Conservation (phyloP, 1,140 invertebrate genomes). For the Drosophila ficusphila region DNA sequence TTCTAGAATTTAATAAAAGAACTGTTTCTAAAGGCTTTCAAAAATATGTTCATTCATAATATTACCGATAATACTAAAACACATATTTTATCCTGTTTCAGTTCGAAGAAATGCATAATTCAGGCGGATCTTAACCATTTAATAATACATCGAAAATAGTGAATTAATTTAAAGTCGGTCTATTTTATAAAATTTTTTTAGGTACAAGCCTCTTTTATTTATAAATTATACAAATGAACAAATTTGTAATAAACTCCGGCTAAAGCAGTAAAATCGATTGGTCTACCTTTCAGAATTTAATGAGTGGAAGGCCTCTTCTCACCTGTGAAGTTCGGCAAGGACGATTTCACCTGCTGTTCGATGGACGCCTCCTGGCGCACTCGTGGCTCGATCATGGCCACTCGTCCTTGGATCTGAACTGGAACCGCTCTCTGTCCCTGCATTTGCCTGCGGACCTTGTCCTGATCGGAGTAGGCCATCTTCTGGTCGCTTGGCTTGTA, state of each 20-base stretch:
- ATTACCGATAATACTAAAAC: no score
- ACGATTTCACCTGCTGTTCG: background rate
- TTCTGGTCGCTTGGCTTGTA: slow-evolving; percentile 1
- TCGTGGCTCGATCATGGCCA: background rate
- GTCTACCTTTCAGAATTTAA: background rate
- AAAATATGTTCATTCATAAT: no score
- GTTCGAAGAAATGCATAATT: no score
- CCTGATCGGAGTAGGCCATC: slow-evolving; percentile 8
- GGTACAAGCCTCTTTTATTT: no score
- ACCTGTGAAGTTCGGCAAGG: slow-evolving; percentile 8
- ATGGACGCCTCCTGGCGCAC: background rate
- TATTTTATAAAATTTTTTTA: no score
- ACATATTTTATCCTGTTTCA: no score
- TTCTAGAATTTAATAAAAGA: no score
- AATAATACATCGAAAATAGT: no score
- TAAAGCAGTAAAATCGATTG: background rate
- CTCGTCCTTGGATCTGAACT: background rate
- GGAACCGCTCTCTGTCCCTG: background rate
- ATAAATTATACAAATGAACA: no score
- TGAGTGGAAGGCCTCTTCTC: background rate
- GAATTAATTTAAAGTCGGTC: no score
- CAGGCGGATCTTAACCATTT: no score
- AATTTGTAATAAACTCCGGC: background rate
- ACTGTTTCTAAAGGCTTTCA: no score
- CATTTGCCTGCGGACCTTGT: slow-evolving; percentile 3